phyloP scores from a whole-genome alignment of 1,140 invertebrate genomes.

The Solenopsis invicta region DNA sequence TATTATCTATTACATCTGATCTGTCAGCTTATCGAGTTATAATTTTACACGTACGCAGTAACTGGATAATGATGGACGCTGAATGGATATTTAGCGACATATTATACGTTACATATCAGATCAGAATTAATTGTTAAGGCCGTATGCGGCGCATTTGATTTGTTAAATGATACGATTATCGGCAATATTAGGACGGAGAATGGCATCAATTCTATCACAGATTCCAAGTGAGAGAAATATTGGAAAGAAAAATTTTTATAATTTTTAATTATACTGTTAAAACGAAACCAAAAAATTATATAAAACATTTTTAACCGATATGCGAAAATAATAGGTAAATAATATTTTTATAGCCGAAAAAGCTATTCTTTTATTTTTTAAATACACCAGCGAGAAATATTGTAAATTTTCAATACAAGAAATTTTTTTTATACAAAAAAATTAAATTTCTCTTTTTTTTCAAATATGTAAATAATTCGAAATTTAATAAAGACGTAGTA shows the following conservation, averaged over 20 bases:
- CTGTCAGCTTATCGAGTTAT: constrained; percentile 50
- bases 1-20: constrained; percentile 48
- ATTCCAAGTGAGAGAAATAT: constrained; percentile 13
- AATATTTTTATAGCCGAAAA: neutral
- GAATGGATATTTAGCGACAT: constrained; percentile 39
- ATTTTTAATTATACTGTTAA: neutral
- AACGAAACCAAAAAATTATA: neutral
- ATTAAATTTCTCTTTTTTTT: constrained; percentile 1
- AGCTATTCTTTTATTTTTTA: neutral
- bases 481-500: neutral
- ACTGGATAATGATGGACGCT: constrained; percentile 34
- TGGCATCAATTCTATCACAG: constrained; percentile 10
- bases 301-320: constrained; percentile 1
- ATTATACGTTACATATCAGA: constrained; percentile 42
- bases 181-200: neutral
- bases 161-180: constrained; percentile 29
- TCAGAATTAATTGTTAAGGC: constrained; percentile 45
- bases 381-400: neutral
- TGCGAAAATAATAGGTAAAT: neutral
- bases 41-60: constrained; percentile 42
- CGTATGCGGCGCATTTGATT: neutral
- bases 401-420: constrained; percentile 1
- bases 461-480: neutral
- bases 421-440: neutral
- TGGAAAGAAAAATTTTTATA: neutral